Percentiles rank a stretch among this genome's conserved stretches.
These are phyloP conservation scores for Microctonus aethiopoides DNA, from an alignment of 2,888 invertebrate species.

Conservation along the genomic window DNA sequence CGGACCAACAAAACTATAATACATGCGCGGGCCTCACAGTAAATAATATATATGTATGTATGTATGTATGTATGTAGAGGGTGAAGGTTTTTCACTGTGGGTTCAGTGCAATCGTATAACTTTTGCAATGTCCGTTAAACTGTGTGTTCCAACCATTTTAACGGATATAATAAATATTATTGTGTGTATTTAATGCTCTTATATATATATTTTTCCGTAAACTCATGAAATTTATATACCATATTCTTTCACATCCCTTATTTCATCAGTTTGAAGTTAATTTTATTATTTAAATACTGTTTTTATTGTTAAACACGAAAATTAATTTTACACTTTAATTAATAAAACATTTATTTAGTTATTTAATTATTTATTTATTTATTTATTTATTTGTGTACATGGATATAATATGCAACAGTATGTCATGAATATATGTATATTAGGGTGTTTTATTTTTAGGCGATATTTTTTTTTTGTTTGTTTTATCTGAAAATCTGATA, in stretches of 20 bases:
- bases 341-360: too few relatives aligned
- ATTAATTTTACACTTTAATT: neutral
- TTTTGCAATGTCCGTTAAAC: conserved; percentile 39
- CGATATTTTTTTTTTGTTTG: too few relatives aligned
- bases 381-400: too few relatives aligned
- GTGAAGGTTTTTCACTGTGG: neutral
- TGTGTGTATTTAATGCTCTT: conserved; percentile 42
- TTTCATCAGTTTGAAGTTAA: neutral
- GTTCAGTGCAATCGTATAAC: conserved; percentile 36
- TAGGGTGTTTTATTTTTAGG: too few relatives aligned
- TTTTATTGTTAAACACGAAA: neutral
- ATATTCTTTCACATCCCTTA: neutral
- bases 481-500: too few relatives aligned
- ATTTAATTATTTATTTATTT: too few relatives aligned
- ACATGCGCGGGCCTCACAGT: neutral
- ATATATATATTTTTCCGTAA: conserved; percentile 18
- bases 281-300: neutral
- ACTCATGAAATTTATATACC: neutral
- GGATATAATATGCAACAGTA: neutral
- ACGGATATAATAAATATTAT: conserved; percentile 31
- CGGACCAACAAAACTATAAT: neutral
- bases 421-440: too few relatives aligned
- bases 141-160: conserved; percentile 32
- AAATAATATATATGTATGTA: neutral
- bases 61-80: neutral